Base-by-base conservation (phyloP, 2,113 vertebrate species). In the Corydoras sp. region DNA sequence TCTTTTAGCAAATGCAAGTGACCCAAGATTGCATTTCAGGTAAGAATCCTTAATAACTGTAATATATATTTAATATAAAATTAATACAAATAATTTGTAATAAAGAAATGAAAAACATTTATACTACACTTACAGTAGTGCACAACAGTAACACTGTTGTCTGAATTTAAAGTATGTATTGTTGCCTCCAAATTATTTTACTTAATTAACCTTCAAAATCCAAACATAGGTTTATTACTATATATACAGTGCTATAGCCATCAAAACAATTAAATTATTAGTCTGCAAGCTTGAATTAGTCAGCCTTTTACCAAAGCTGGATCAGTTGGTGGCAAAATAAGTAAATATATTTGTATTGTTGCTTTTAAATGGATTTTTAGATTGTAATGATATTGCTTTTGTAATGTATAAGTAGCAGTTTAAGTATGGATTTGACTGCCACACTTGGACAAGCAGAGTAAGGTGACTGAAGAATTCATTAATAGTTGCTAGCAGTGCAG, bases 1-100 rank as follows among this genome's bases (percentile, higher is more conserved):
- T 0, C 92, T 93, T 43, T 43, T 8, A 10, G 88, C 92, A 0
- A 86, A 89, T 0, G 88, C 88, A 79, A 90, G 89, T 15, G 91
- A 94, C 61, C 81, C 88, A 74, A 73, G 71, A 69, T 29, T 62
- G 32, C 58, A 29, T 58, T 31, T 65, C 60, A 79, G 77, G 77
- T 79, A n/a, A 60, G 62, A 58, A 29, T 9, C 31, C 53, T n/a
- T 10, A 5, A 18, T 29, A 72, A 35, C 12, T 6, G 6, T 2
- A 5, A 4, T 8, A 43, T 24, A 24, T 24, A 24, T 24, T 24
- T 24, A 24, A 24, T 24, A 24, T 24, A 24, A 24, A 24, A 24
- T 24, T 24, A 24, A 24, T 24, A 24, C 1, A 24, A 24, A 24
- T 8, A 4, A 43, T 43, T 43, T 43, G 35, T 43, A 43, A 4